Evolutionary conservation across 2,797 vertebrate genomes (phyloP).

Genomic region (Poeciliopsis gracilis): DNA sequence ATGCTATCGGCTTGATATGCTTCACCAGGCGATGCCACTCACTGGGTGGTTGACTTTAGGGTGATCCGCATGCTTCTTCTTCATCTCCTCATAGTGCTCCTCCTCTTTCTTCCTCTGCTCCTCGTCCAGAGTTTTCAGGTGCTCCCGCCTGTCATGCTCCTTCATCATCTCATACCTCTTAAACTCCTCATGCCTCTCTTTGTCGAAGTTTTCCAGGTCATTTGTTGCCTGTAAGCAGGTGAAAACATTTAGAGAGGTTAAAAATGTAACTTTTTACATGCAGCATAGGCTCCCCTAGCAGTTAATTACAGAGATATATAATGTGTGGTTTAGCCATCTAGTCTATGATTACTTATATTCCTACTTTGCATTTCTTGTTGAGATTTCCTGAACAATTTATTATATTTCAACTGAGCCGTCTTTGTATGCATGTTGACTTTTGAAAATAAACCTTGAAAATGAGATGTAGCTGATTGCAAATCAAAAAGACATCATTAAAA

Average conservation of each 20-base stretch:
- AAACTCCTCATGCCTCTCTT: conserved; percentile 95
- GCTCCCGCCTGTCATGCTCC: conserved; percentile 93
- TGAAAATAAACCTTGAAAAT: neutral
- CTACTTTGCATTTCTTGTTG: neutral
- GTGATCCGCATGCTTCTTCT: conserved; percentile 94
- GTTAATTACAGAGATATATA: neutral
- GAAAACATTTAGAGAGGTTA: neutral
- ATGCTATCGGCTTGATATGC: neutral
- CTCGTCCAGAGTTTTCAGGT: conserved; percentile 92
- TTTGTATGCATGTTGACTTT: neutral
- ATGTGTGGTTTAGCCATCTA: neutral
- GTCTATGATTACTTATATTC: neutral
- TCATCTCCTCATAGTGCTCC: conserved; percentile 93
- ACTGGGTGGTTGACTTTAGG: conserved; percentile 98
- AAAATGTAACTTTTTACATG: neutral
- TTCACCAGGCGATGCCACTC: conserved; percentile 52
- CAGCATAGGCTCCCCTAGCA: neutral
- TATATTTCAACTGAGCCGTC: neutral
- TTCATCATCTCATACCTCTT: conserved; percentile 99
- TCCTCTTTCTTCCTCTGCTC: conserved; percentile 90
- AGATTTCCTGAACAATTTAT: neutral
- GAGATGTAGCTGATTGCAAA: neutral
- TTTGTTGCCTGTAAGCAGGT: conserved; percentile 85
- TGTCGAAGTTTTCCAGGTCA: conserved; percentile 96
- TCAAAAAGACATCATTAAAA: neutral